Conservation (phyloP, 1,140 invertebrate species). For the Diuraphis noxia region DNA sequence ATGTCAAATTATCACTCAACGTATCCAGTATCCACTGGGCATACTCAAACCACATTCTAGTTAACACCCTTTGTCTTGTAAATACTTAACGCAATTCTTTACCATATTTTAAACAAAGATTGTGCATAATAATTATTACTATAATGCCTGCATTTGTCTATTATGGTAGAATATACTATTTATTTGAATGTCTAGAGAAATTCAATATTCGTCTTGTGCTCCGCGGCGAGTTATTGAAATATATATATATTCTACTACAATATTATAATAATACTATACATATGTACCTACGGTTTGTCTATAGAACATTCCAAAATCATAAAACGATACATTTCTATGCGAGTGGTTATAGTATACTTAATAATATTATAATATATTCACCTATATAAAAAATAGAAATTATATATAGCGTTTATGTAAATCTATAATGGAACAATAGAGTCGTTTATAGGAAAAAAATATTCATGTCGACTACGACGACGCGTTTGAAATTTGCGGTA, state of each 20-base stretch:
- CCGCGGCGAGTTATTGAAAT: background rate
- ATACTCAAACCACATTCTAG: background rate
- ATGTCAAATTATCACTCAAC: conserved; percentile 11
- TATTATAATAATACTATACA: background rate
- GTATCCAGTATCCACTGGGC: background rate
- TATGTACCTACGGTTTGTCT: too few species aligned
- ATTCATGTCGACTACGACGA: background rate
- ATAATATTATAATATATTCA: background rate
- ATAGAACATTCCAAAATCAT: conserved; percentile 5
- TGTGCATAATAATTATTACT: background rate
- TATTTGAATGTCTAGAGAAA: background rate
- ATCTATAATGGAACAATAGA: conserved; percentile 24
- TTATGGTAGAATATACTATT: background rate
- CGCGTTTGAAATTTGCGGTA: background rate
- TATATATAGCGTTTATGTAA: conserved; percentile 8
- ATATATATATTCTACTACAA: background rate
- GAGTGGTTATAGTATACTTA: background rate
- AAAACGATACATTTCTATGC: background rate
- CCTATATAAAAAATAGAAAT: background rate
- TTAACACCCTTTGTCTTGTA: background rate
- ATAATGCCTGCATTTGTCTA: background rate
- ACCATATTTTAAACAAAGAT: background rate
- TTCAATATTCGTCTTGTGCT: background rate
- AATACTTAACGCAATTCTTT: background rate
- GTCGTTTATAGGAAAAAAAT: background rate